Percentiles rank a stretch among this genome's conserved stretches.
These are phyloP conservation scores for Macropus fuliginosus DNA, from an alignment of 2,797 vertebrate species.

Conservation along the genomic window DNA sequence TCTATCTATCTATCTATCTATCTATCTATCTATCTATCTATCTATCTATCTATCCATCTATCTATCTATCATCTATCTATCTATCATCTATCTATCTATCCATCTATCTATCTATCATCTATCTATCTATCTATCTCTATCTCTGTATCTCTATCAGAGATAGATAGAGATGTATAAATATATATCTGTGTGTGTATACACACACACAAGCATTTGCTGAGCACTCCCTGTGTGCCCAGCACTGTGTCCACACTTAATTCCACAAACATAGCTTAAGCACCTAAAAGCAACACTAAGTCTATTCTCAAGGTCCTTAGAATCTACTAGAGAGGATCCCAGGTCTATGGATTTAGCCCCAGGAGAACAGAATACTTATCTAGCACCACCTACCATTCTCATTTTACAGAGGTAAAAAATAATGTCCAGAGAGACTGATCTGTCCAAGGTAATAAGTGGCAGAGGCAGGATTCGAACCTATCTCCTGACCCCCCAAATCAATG, in stretches of 20 bases:
- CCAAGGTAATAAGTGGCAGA: neutral
- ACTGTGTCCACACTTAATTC: neutral
- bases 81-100: too few species aligned
- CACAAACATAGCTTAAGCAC: neutral
- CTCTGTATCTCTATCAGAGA: too few species aligned
- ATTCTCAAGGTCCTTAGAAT: neutral
- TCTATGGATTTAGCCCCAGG: neutral
- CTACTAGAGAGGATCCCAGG: neutral
- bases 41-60: too few species aligned
- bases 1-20: too few species aligned
- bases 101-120: too few species aligned
- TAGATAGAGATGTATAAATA: too few species aligned
- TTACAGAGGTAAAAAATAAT: neutral
- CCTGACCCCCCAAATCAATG: neutral
- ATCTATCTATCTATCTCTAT: too few species aligned
- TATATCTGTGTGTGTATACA: too few species aligned
- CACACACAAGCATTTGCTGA: neutral
- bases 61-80: too few species aligned
- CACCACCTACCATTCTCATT: neutral
- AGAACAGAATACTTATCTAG: neutral
- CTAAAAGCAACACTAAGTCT: neutral
- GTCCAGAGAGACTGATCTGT: neutral
- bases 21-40: too few species aligned
- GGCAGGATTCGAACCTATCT: neutral
- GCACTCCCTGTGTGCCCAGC: neutral